Evolutionary conservation across 1,140 invertebrate genomes (phyloP).

Genomic region (Agrypnia vestita): DNA sequence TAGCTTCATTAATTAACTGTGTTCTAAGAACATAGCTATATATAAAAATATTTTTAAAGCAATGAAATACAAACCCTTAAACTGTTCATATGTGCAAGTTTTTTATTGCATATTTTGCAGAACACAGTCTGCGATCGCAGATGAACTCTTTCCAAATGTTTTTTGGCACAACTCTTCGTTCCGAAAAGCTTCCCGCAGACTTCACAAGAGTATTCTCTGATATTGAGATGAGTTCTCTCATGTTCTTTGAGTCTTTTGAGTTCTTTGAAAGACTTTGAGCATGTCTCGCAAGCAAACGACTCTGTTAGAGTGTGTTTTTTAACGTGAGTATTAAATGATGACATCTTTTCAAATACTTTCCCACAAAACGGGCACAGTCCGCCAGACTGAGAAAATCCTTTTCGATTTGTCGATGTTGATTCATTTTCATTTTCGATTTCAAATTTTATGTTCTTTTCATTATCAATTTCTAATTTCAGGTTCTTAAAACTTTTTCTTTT

Average conservation of each 20-base stretch:
- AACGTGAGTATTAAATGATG: constrained; percentile 52
- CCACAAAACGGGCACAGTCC: constrained; percentile 57
- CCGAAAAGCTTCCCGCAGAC: constrained; percentile 56
- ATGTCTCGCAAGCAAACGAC: constrained; percentile 44
- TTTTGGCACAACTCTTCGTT: constrained; percentile 53
- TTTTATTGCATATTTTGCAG: constrained; percentile 58
- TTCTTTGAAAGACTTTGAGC: constrained; percentile 52
- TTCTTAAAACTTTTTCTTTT: constrained; percentile 7
- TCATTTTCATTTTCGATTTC: constrained; percentile 15
- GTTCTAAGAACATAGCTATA: too few relatives aligned
- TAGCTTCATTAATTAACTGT: too few relatives aligned
- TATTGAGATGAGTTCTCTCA: constrained; percentile 56
- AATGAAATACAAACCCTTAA: constrained; percentile 49
- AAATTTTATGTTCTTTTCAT: constrained; percentile 23
- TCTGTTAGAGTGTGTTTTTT: constrained; percentile 51
- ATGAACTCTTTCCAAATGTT: constrained; percentile 55
- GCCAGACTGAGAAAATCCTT: constrained; percentile 42
- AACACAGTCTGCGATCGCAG: constrained; percentile 46
- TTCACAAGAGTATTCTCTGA: constrained; percentile 57
- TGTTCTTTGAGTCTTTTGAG: constrained; percentile 52
- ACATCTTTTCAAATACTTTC: constrained; percentile 52
- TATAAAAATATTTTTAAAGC: too few relatives aligned
- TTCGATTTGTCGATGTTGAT: neutral
- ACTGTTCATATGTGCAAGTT: constrained; percentile 51
- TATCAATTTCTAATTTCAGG: neutral